Conservation (phyloP, 2,797 vertebrate species). For the Acanthurus tractus region DNA sequence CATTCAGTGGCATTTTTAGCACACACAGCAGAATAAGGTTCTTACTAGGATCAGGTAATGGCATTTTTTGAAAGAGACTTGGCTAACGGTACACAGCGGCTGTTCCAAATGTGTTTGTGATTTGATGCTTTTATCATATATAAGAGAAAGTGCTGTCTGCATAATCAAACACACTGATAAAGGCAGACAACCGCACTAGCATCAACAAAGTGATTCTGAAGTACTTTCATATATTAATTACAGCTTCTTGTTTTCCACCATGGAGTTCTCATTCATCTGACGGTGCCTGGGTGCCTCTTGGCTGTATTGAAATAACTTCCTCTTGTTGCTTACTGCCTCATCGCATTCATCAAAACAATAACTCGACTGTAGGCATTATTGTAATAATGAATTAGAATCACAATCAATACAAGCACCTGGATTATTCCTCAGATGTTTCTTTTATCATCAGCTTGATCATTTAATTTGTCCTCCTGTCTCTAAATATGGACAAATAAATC, state of each 20-base stretch:
- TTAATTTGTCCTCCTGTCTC: not conserved
- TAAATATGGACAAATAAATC: not conserved
- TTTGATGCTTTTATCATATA: slow-evolving; percentile 7
- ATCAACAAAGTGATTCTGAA: slow-evolving; percentile 2
- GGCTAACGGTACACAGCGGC: slow-evolving; percentile 1
- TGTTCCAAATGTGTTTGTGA: slow-evolving; percentile 3
- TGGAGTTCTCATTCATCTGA: not conserved
- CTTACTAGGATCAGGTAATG: slow-evolving; percentile 61
- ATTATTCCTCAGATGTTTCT: slow-evolving; percentile 1
- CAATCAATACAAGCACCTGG: not conserved
- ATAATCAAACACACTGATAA: slow-evolving; percentile 1
- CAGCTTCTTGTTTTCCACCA: not conserved
- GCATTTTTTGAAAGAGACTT: slow-evolving; percentile 35
- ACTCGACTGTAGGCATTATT: not conserved
- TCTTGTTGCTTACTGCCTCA: not conserved
- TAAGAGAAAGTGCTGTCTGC: slow-evolving; percentile 1
- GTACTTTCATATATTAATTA: not conserved
- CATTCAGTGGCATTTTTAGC: slow-evolving; percentile 43
- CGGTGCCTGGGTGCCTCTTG: not conserved
- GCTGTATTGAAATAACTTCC: slow-evolving; percentile 9
- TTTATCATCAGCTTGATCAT: not conserved
- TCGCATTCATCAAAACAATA: slow-evolving; percentile 1
- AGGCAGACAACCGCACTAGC: not conserved
- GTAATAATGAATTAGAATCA: not conserved
- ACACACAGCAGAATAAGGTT: slow-evolving; percentile 43